Base-by-base conservation (phyloP, 2,888 invertebrate species). In the Ochropleura leucogaster region DNA sequence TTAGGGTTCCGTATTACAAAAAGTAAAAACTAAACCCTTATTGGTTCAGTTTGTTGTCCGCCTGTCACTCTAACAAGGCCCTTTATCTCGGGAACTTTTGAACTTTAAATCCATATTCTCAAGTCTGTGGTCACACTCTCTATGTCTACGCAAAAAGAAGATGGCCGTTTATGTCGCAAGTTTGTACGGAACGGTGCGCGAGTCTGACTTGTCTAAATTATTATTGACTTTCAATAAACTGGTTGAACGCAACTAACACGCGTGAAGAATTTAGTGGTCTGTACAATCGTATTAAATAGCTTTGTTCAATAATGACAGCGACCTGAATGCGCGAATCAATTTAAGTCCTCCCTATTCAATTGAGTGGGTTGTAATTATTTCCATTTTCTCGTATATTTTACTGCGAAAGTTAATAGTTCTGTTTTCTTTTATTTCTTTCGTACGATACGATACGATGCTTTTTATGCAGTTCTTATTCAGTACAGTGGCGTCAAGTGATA, bases 401-500 rank as follows among this genome's bases (percentile, higher is more conserved):
- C 51, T 67, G 53, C 49, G 53, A 49, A 42, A 67, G 77, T 80
- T 70, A 55, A 64, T 63, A 44, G 75, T 49, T 53, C 42, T 60
- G 60, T 57, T 66, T 49, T 4, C 16, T 69, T 82, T 69, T 72
- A 67, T 74, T 72, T 51, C 51, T 51, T 68, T 69, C 57, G 16
- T 62, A 67, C n/a, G 53, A 44, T 69, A 49, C 63, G 47, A 53
- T 55, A 47, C 63, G 40, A 44, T 55, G 47, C 40, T 59, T 72
- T 80, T 78, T 71, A 75, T 75, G 67, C 42, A 69, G 55, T 59
- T 72, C 80, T 78, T 71, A 75, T 75, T 64, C 42, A 69, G 55
- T 53, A 47, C 47, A 20, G 69, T 57, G 18, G 44, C 51, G 46
- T 55, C 49, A 59, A 72, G 66, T 70, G 40, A 74, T 74, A 63